Conservation (phyloP, 2,113 vertebrate species). For the Etia nguti region DNA sequence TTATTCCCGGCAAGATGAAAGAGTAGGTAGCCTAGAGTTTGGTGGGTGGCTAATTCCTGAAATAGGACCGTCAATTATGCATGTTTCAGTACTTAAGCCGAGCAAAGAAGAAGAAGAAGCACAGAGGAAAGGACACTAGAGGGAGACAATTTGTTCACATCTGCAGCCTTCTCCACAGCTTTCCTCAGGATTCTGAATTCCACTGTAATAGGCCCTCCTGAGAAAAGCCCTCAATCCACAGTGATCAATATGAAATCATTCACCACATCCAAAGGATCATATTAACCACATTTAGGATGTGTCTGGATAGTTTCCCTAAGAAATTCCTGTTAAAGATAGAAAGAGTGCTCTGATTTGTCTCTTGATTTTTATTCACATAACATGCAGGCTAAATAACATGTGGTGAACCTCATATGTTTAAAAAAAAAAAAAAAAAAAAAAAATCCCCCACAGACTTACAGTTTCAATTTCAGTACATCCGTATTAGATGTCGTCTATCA, state of each 20-base stretch:
- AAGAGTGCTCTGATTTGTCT: neutral
- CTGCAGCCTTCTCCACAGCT: conserved; percentile 28
- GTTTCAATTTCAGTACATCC: neutral
- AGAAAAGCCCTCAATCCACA: conserved; percentile 27
- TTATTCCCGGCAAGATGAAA: conserved; percentile 40
- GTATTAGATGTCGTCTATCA: neutral
- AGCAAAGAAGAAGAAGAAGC: neutral
- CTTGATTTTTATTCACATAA: neutral
- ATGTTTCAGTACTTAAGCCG: conserved; percentile 46
- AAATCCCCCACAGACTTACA: neutral
- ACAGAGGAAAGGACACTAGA: conserved; percentile 60
- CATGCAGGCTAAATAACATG: neutral
- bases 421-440: neutral
- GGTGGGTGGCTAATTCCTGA: conserved; percentile 65
- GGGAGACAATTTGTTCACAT: conserved; percentile 71
- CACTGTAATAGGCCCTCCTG: conserved; percentile 34
- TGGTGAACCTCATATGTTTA: neutral
- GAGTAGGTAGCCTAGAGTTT: conserved; percentile 46
- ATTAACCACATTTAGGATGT: conserved; percentile 1
- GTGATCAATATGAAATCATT: conserved; percentile 48
- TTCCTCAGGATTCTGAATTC: conserved; percentile 3
- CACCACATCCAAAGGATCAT: conserved; percentile 9
- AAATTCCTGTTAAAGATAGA: neutral
- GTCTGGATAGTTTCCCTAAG: neutral
- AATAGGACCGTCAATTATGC: conserved; percentile 70